Evolutionary conservation across 2,113 vertebrate genomes (phyloP).

Genomic region (Zeus faber): DNA sequence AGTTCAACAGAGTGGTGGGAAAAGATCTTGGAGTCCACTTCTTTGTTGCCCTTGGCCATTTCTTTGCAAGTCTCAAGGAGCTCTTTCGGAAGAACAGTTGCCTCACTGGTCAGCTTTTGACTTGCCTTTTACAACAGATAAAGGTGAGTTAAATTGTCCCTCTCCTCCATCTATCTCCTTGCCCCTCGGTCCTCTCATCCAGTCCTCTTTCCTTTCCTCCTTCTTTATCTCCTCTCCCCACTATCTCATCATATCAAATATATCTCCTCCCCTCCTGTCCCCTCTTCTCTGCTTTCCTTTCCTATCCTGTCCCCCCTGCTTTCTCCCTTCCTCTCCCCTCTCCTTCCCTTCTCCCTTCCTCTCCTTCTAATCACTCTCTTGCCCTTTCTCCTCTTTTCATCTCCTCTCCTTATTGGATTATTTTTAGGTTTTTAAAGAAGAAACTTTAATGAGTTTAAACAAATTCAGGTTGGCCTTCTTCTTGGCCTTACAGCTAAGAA

Average conservation of each 20-base stretch:
- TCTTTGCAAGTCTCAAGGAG: constrained; percentile 18
- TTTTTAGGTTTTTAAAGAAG: not conserved
- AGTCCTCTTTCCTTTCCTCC: no score
- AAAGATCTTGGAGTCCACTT: constrained; percentile 30
- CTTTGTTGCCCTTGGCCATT: constrained; percentile 20
- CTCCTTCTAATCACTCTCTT: no score
- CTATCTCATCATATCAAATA: not conserved
- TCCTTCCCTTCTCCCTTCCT: not conserved
- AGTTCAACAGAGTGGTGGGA: constrained; percentile 13
- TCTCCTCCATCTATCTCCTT: not conserved
- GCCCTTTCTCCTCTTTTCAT: not conserved
- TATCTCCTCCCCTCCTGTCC: not conserved
- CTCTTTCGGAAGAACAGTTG: constrained; percentile 26
- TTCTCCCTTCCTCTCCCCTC: no score
- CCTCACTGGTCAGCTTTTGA: constrained; percentile 17
- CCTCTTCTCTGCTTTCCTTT: no score
- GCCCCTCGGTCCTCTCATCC: not conserved
- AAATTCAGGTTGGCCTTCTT: no score
- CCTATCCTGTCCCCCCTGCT: no score
- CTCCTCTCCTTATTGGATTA: not conserved
- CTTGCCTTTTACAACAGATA: constrained; percentile 18
- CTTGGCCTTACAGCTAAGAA: not conserved
- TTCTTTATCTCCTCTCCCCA: not conserved
- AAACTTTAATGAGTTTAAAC: no score
- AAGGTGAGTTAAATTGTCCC: constrained; percentile 14